Percentiles rank a stretch among this genome's conserved stretches.
phyloP scores from a whole-genome alignment of 2,797 vertebrate species.

The Sus cebifrons region DNA sequence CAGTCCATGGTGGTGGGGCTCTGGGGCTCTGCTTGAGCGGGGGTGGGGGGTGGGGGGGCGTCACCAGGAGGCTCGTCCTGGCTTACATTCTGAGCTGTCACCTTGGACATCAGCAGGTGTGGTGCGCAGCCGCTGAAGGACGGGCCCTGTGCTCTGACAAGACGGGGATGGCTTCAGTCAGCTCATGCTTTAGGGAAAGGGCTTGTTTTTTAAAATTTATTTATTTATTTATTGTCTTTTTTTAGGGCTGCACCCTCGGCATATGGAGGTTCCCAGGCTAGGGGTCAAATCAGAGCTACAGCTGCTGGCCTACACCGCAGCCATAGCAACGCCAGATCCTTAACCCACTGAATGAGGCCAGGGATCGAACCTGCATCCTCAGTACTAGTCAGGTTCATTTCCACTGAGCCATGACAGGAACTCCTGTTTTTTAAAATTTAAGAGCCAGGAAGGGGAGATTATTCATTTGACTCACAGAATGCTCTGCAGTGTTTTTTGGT shows the following conservation, averaged over 20 bases:
- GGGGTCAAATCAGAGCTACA: no score
- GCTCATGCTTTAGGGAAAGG: background rate
- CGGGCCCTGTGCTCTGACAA: background rate
- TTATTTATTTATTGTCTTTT: no score
- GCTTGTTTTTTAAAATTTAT: background rate
- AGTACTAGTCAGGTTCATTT: no score
- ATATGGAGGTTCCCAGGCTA: no score
- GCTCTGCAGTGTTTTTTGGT: background rate
- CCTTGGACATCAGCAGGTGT: background rate
- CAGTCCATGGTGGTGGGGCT: background rate
- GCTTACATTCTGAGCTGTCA: background rate
- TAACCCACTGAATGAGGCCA: no score
- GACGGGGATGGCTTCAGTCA: background rate
- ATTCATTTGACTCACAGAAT: background rate
- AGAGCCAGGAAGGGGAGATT: background rate
- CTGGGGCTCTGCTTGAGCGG: rapidly evolving
- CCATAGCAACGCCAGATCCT: no score
- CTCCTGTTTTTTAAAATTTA: background rate
- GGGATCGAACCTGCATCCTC: no score
- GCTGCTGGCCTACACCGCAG: no score
- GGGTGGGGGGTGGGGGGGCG: no score
- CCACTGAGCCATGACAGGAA: no score
- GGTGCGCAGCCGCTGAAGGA: background rate
- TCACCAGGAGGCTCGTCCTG: background rate
- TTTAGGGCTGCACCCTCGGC: no score